A percentile compares a stretch with the other conserved stretches of the same genome.
phyloP scores from a whole-genome alignment of 2,888 invertebrate species.

The Heterodera filipjevi region DNA sequence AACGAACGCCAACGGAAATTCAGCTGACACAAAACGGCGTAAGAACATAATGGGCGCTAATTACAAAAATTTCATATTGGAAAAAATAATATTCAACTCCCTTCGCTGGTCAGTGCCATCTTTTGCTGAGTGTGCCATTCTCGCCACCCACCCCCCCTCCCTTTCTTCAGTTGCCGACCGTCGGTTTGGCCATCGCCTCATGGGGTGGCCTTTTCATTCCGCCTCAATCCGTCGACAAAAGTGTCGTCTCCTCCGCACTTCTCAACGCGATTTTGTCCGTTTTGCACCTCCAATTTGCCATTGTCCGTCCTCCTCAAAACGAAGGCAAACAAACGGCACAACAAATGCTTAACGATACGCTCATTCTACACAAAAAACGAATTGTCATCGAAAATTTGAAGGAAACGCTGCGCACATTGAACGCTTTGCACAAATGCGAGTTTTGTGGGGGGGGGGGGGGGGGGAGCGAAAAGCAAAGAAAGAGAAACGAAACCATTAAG shows the following conservation, averaged over 20 bases:
- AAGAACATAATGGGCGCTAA: no score
- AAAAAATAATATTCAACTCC: not conserved
- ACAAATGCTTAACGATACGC: slow-evolving; percentile 11
- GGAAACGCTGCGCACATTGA: slow-evolving; percentile 27
- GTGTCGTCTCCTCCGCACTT: not conserved
- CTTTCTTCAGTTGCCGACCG: slow-evolving; percentile 31
- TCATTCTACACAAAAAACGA: slow-evolving; percentile 3
- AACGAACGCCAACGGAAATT: not conserved
- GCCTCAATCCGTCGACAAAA: slow-evolving; percentile 35
- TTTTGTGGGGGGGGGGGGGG: not conserved
- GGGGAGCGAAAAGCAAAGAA: no score
- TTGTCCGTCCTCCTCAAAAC: not conserved
- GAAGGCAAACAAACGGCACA: not conserved
- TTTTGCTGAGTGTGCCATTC: not conserved
- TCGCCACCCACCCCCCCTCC: no score
- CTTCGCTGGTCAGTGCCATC: not conserved
- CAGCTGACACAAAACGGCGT: not conserved
- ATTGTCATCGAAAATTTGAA: slow-evolving; percentile 28
- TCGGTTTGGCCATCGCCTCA: slow-evolving; percentile 54
- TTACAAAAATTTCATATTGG: slow-evolving; percentile 34
- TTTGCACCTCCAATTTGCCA: slow-evolving; percentile 26
- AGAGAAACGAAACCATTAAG: no score
- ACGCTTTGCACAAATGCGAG: slow-evolving; percentile 30
- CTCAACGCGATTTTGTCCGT: slow-evolving; percentile 30
- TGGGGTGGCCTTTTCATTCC: slow-evolving; percentile 56